Evolutionary conservation across 2,888 invertebrate genomes (phyloP).

Genomic region (Cerastis leucographa): DNA sequence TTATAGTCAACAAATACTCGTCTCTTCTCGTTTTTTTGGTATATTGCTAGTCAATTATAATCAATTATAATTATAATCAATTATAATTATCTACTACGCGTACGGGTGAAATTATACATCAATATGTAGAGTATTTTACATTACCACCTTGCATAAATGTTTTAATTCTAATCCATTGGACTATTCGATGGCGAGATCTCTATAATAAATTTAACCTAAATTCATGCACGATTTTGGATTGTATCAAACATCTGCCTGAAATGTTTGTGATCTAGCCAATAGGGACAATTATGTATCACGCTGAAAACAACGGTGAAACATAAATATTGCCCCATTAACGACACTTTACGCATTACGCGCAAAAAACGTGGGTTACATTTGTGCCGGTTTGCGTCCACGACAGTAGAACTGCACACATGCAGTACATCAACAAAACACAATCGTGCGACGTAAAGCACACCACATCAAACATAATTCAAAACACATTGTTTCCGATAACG

Average conservation of each 20-base stretch:
- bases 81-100: not conserved
- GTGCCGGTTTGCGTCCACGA: not conserved
- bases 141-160: not conserved
- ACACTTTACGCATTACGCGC: not conserved
- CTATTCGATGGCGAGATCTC: too few relatives aligned
- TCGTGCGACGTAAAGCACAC: conserved; percentile 30
- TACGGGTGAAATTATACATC: not conserved
- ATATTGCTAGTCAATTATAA: not conserved
- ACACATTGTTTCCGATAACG: conserved; percentile 47
- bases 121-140: not conserved
- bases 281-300: not conserved
- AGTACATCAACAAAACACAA: conserved; percentile 33
- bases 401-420: not conserved
- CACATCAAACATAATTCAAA: conserved; percentile 37
- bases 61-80: not conserved
- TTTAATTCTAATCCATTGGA: not conserved
- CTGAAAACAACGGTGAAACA: not conserved
- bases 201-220: not conserved
- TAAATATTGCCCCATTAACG: not conserved
- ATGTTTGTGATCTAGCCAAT: not conserved
- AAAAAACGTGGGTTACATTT: not conserved
- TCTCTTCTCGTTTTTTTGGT: not conserved
- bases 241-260: not conserved
- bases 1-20: conserved; percentile 3
- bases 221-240: not conserved